Base-by-base conservation (phyloP, 2,113 vertebrate species). In the Rhea americana region DNA sequence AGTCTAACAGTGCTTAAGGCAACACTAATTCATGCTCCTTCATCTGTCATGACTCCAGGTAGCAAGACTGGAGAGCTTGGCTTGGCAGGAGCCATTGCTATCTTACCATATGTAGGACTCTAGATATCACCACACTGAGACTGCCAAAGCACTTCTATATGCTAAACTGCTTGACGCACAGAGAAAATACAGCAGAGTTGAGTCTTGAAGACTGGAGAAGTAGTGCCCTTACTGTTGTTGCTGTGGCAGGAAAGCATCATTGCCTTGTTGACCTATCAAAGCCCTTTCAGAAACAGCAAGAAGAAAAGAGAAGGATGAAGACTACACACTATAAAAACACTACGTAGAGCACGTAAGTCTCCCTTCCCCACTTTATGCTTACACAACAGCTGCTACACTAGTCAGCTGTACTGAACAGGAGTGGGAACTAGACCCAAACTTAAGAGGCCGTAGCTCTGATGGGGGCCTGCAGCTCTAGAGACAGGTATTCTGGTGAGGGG, bases 241-340 rank as follows among this genome's bases (percentile, higher is more conserved):
- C 12, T 18, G 24, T 8, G 53, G 30, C 28, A 82, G 26, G 48
- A 93, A 91, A 93, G 71, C 17, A 81, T 28, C 0, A 0, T 2
- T 53, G 20, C 8, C 8, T 24, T 22, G 9, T 11, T 66, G 53
- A 51, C 47, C 9, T 48, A 21, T 65, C 67, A 37, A 82, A 39
- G 13, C 8, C 61, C 41, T 39, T 35, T 45, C 74, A 62, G 77
- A 84, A 89, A 61, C 26, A 75, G 22, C 1, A 2, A 55, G 41
- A 77, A 24, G 14, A 59, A 50, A 8, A 26, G 11, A 58, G 11
- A 53, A 21, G 28, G 18, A 13, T 7, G 20, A 70, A 28, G 11
- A 80, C 10, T 30, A 39, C 0, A 2, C 0, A 0, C 30, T 55
- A 15, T 24, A 53, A 14, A 81, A 19, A 10, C 12, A 26, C 24